These are phyloP conservation scores for Amazona finschi DNA, from an alignment of 2,797 vertebrate genomes.

Conservation along the genomic window DNA sequence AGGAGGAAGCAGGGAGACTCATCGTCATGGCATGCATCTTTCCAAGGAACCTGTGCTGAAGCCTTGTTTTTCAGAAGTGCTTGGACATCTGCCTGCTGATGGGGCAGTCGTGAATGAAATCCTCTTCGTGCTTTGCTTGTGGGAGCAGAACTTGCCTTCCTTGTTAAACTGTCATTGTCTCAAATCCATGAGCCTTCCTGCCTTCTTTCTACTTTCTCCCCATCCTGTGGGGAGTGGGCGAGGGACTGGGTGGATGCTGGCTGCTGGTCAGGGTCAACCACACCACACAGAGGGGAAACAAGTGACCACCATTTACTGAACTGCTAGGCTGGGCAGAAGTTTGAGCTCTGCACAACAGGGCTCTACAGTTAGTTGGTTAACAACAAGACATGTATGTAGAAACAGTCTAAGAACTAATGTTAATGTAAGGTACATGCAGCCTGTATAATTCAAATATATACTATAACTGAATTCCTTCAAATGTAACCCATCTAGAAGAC, in stretches of 20 bases:
- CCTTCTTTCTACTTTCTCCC: background rate
- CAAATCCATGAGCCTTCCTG: background rate
- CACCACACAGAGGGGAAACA: background rate
- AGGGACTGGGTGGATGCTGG: background rate
- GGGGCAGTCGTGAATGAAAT: background rate
- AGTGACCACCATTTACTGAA: background rate
- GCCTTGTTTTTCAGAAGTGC: background rate
- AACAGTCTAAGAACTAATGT: background rate
- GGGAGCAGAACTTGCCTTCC: background rate
- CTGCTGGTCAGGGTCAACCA: background rate
- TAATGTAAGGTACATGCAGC: background rate
- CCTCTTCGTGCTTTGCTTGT: background rate
- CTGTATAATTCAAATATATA: background rate
- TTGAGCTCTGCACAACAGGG: accelerated
- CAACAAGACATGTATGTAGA: background rate
- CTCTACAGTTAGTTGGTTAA: background rate
- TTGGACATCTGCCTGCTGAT: background rate
- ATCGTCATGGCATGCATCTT: background rate
- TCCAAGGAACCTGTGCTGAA: background rate
- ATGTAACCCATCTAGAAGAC: background rate
- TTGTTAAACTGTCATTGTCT: background rate
- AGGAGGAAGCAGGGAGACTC: background rate
- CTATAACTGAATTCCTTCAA: background rate
- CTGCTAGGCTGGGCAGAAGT: background rate
- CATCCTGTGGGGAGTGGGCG: accelerated